Evolutionary conservation across 37 sponge, comb jelly and placozoan genomes (phyloP).

Genomic region (Crambe crambe): DNA sequence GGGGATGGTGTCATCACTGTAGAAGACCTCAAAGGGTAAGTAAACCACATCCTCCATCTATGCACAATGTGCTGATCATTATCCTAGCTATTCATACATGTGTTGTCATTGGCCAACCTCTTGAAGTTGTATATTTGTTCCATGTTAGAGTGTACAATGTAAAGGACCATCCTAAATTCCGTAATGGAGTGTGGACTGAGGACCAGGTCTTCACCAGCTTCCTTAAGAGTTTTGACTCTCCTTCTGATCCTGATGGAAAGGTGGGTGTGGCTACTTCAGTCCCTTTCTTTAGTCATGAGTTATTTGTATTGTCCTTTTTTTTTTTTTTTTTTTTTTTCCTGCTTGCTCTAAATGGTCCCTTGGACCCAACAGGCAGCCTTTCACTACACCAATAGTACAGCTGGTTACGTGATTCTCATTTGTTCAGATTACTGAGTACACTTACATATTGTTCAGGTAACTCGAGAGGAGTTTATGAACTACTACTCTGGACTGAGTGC

Average conservation of each 20-base stretch:
- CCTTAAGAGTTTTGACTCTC: slow-evolving; percentile 85
- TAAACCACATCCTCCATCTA: slow-evolving; percentile 52
- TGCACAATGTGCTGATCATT: background rate
- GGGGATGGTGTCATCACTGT: slow-evolving; percentile 96
- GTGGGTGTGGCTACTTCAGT: slow-evolving; percentile 51
- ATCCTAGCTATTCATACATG: background rate
- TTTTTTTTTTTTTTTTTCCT: no score
- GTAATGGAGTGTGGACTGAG: slow-evolving; percentile 95
- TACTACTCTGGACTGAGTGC: slow-evolving; percentile 97
- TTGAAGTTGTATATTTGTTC: no score
- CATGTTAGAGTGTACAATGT: slow-evolving; percentile 85
- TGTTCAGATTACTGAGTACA: no score
- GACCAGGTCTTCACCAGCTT: slow-evolving; percentile 87
- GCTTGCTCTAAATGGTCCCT: no score
- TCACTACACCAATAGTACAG: no score
- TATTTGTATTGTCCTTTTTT: background rate
- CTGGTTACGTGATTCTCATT: no score
- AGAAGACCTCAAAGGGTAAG: slow-evolving; percentile 92
- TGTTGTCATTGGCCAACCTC: background rate
- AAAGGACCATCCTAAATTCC: slow-evolving; percentile 80
- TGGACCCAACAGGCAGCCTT: no score
- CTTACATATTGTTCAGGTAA: no score
- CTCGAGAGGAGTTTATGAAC: slow-evolving; percentile 91
- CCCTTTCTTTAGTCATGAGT: no score
- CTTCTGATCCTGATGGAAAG: slow-evolving; percentile 88